A percentile compares a stretch with the other conserved stretches of the same genome.
These are phyloP conservation scores for Parotocinclus haroldoi DNA, from an alignment of 2,797 vertebrate genomes.

Conservation along the genomic window DNA sequence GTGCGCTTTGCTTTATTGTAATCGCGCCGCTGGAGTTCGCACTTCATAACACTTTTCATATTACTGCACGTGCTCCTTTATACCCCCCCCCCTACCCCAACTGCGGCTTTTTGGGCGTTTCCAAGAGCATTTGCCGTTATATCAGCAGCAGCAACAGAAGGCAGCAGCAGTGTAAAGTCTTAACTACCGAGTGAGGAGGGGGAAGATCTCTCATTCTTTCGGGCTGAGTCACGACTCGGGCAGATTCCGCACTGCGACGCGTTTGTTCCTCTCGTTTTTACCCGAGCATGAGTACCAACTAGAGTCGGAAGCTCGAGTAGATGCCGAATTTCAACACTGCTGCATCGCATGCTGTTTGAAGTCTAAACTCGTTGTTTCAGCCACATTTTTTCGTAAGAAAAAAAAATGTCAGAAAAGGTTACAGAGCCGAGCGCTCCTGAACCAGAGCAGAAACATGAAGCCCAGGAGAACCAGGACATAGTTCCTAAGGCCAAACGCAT, in stretches of 20 bases:
- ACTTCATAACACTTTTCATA: no score
- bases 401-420: background rate
- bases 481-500: conserved; percentile 46
- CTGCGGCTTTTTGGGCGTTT: background rate
- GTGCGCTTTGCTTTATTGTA: no score
- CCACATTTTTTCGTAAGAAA: background rate
- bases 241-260: conserved; percentile 29
- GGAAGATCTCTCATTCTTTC: conserved; percentile 8
- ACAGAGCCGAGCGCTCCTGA: background rate
- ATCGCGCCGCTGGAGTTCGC: no score
- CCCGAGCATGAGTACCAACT: background rate
- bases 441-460: background rate
- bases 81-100: no score
- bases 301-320: background rate
- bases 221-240: conserved; percentile 27
- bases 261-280: background rate
- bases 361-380: background rate
- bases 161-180: background rate
- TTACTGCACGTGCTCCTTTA: no score
- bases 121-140: background rate
- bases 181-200: background rate
- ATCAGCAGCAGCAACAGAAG: no score
- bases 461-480: background rate
- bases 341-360: background rate
- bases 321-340: background rate